phyloP scores from a whole-genome alignment of 2,113 vertebrate genomes.

The Pelusios castaneus region DNA sequence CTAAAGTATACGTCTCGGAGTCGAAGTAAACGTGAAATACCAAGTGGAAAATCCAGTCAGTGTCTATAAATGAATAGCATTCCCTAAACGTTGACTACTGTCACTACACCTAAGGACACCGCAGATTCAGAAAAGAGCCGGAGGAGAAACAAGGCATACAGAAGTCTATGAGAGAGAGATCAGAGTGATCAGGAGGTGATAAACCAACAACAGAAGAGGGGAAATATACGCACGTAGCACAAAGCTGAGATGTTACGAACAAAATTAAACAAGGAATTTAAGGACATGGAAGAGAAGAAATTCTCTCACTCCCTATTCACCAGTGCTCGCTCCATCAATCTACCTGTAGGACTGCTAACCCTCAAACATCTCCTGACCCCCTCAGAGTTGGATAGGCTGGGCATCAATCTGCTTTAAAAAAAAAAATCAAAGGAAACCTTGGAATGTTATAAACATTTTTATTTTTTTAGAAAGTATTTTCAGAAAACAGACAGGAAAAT shows the following conservation, averaged over 20 bases:
- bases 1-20: no score
- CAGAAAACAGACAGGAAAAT: slow-evolving; percentile 83
- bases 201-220: neutral
- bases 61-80: no score
- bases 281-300: neutral
- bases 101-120: neutral
- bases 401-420: accelerated
- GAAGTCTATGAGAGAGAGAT: neutral
- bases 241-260: neutral
- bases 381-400: accelerated
- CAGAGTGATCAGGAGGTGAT: neutral
- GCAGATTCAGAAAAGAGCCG: neutral
- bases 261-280: neutral
- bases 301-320: neutral
- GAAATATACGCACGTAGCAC: neutral
- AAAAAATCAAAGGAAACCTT: slow-evolving; percentile 2
- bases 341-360: neutral
- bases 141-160: neutral
- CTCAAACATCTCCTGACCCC: neutral
- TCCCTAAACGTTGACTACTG: no score
- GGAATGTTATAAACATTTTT: slow-evolving; percentile 80
- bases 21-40: no score
- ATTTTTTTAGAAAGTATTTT: slow-evolving; percentile 76
- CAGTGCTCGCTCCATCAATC: neutral
- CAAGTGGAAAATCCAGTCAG: no score